Conservation (phyloP, 2,113 vertebrate species). For the Phalacrocorax aristotelis region DNA sequence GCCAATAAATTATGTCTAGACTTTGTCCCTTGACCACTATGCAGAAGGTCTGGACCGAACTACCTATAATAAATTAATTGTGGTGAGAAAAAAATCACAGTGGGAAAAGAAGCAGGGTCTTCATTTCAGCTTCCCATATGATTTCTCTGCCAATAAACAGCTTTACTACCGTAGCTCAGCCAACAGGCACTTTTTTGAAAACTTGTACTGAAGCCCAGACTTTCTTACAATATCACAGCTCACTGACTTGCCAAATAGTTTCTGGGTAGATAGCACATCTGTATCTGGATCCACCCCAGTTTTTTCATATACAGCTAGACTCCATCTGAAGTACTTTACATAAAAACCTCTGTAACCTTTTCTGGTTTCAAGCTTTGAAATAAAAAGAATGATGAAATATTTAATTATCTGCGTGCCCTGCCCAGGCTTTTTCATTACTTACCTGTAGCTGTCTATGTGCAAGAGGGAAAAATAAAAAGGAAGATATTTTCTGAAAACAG, state of each 20-base stretch:
- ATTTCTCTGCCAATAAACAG: conserved; percentile 64
- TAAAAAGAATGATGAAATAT: conserved; percentile 54
- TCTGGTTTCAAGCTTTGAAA: conserved; percentile 55
- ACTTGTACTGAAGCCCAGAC: conserved; percentile 60
- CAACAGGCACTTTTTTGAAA: conserved; percentile 64
- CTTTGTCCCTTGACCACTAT: conserved; percentile 51
- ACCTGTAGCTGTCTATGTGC: not conserved
- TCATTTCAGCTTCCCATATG: conserved; percentile 55
- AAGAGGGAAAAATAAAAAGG: not conserved
- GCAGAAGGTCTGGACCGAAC: conserved; percentile 51
- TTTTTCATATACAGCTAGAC: conserved; percentile 50
- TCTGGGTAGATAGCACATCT: conserved; percentile 62
- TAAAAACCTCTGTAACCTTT: conserved; percentile 49
- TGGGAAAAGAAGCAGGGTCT: conserved; percentile 67
- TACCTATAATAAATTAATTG: conserved; percentile 66
- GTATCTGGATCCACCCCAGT: conserved; percentile 48
- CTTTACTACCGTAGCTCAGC: conserved; percentile 45
- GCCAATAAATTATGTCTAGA: conserved; percentile 70
- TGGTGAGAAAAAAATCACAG: conserved; percentile 55
- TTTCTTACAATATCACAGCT: conserved; percentile 59
- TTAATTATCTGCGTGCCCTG: conserved; percentile 42
- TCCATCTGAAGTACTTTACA: conserved; percentile 58
- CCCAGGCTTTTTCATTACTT: conserved; percentile 12
- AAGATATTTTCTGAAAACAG: not conserved
- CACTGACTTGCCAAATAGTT: conserved; percentile 67